A percentile compares a stretch with the other conserved stretches of the same genome.
Evolutionary conservation across 2,888 invertebrate species (phyloP).

Genomic region (Heliconius erato): DNA sequence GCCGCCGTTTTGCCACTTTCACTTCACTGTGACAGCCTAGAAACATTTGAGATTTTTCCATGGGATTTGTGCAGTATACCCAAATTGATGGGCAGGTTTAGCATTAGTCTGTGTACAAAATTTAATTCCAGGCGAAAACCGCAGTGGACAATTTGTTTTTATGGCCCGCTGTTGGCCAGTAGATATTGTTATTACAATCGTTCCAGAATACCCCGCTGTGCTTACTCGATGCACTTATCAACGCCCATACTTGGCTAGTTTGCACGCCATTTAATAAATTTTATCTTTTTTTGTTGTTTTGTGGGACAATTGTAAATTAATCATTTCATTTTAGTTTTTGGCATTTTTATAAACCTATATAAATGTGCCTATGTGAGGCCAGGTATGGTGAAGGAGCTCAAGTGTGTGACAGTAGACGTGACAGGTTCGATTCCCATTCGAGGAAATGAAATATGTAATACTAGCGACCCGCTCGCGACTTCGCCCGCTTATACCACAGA

Average conservation of each 20-base stretch:
- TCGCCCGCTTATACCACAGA: no score
- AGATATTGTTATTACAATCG: slow-evolving; percentile 75
- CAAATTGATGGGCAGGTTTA: background rate
- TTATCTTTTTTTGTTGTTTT: slow-evolving; percentile 18
- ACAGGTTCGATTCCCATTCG: no score
- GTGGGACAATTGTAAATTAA: background rate
- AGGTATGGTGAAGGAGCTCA: no score
- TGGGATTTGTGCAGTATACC: slow-evolving; percentile 42
- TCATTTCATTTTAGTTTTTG: background rate
- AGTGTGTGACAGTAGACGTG: no score
- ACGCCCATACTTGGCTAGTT: slow-evolving; percentile 54
- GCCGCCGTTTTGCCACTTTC: slow-evolving; percentile 60
- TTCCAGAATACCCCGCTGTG: slow-evolving; percentile 62
- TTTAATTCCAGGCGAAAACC: slow-evolving; percentile 68
- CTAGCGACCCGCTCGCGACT: no score
- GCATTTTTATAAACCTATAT: background rate
- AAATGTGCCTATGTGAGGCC: no score
- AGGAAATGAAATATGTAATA: no score
- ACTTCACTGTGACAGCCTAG: slow-evolving; percentile 54
- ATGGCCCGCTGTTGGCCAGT: slow-evolving; percentile 67
- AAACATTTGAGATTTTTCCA: background rate
- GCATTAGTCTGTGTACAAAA: slow-evolving; percentile 55
- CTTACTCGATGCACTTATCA: slow-evolving; percentile 66
- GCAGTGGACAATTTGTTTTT: slow-evolving; percentile 76
- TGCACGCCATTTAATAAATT: slow-evolving; percentile 50